These are phyloP conservation scores for Pteria penguin DNA, from an alignment of 2,888 invertebrate genomes.

Conservation along the genomic window DNA sequence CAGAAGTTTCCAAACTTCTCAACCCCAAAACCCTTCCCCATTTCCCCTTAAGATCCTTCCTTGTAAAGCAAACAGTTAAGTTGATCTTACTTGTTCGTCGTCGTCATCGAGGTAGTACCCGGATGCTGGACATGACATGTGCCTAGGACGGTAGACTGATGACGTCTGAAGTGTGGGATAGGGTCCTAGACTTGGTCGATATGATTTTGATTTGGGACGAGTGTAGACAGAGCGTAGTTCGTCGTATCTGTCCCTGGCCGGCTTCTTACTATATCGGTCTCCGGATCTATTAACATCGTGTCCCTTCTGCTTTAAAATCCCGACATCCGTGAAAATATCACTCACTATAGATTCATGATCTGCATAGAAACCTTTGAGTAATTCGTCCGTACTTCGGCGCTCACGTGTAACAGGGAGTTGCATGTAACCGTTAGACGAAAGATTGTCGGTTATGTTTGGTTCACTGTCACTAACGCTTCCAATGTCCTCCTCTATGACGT, in stretches of 20 bases:
- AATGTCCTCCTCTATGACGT: slow-evolving; percentile 51
- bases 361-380: slow-evolving; percentile 52
- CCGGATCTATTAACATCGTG: not conserved
- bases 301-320: not conserved
- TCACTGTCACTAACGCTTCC: slow-evolving; percentile 63
- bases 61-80: too few species aligned
- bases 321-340: slow-evolving; percentile 59
- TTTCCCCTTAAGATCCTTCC: too few species aligned
- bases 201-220: slow-evolving; percentile 41
- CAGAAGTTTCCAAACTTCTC: too few species aligned
- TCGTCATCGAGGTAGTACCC: slow-evolving; percentile 57
- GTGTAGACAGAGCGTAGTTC: slow-evolving; percentile 55
- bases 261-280: not conserved
- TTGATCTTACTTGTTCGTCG: slow-evolving; percentile 47
- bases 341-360: slow-evolving; percentile 57
- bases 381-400: slow-evolving; percentile 33
- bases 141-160: not conserved
- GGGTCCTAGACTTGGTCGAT: slow-evolving; percentile 40
- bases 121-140: slow-evolving; percentile 36
- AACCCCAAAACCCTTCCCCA: too few species aligned
- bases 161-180: slow-evolving; percentile 35
- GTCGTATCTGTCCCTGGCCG: slow-evolving; percentile 48
- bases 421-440: slow-evolving; percentile 41
- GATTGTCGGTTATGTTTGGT: slow-evolving; percentile 43
- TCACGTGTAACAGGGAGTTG: slow-evolving; percentile 41